Evolutionary conservation across 2,797 vertebrate genomes (phyloP).

Genomic region (Chaetodon trifasciatus): DNA sequence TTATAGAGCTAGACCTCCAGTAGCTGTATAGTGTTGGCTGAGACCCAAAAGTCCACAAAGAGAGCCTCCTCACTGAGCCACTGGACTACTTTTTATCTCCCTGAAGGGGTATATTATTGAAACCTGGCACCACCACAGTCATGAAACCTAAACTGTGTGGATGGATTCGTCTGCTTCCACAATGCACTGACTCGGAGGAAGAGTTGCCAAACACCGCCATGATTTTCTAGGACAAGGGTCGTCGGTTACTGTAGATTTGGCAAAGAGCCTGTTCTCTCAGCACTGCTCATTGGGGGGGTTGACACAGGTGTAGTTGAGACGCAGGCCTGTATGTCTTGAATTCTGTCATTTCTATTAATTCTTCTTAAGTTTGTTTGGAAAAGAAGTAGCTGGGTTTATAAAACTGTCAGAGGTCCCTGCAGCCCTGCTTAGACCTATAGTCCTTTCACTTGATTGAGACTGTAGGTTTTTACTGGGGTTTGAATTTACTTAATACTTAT

Average conservation of each 20-base stretch:
- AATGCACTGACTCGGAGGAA: not conserved
- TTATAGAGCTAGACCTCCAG: constrained; percentile 37
- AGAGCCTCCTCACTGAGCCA: constrained; percentile 46
- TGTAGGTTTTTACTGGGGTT: not conserved
- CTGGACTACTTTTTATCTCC: constrained; percentile 47
- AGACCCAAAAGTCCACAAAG: constrained; percentile 40
- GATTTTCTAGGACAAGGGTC: constrained; percentile 23
- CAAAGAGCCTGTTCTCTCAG: not conserved
- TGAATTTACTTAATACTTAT: not conserved
- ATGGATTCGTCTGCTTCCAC: constrained; percentile 29
- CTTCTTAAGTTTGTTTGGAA: not conserved
- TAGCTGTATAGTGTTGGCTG: constrained; percentile 41
- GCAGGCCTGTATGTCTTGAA: not conserved
- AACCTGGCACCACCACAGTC: constrained; percentile 39
- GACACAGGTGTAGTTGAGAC: not conserved
- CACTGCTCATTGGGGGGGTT: not conserved
- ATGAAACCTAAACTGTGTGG: constrained; percentile 34
- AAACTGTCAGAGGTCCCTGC: not conserved
- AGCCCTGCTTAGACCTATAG: not conserved
- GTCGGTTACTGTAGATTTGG: not conserved
- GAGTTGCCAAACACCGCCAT: constrained; percentile 5
- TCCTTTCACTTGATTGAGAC: not conserved
- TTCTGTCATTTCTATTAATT: not conserved
- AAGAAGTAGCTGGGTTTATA: not conserved
- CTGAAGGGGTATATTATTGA: constrained; percentile 43